Conservation (phyloP, 2,888 invertebrate genomes). For the Diogma glabrata region DNA sequence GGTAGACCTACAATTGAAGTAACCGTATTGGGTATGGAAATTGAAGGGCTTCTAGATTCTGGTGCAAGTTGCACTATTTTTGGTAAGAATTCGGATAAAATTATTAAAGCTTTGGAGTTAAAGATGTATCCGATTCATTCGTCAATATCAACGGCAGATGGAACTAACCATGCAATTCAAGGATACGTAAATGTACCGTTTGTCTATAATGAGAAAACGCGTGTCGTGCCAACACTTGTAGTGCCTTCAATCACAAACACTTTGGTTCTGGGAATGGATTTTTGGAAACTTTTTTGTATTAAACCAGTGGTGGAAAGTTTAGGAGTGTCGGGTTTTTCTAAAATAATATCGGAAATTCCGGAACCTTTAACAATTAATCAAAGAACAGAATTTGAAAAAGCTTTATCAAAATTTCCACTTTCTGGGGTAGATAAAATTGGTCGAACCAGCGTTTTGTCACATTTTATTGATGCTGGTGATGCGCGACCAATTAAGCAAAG, state of each 20-base stretch:
- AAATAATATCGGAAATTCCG: neutral
- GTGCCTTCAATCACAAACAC: neutral
- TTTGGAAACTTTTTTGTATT: neutral
- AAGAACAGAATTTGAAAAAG: no score
- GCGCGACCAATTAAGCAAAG: no score
- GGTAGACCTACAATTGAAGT: neutral
- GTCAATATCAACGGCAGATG: neutral
- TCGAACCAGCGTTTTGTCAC: neutral
- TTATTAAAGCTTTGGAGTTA: neutral
- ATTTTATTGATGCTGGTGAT: no score
- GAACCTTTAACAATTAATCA: neutral
- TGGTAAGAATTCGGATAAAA: neutral
- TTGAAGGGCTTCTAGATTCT: neutral
- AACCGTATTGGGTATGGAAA: no score
- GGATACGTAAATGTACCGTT: no score
- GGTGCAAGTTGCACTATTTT: slow-evolving; percentile 2
- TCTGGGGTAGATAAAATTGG: neutral
- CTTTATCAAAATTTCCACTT: neutral
- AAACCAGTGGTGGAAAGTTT: neutral
- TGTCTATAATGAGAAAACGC: no score
- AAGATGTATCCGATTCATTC: neutral
- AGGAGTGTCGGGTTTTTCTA: no score
- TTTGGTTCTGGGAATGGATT: neutral
- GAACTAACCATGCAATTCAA: neutral
- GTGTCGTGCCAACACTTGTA: neutral